Evolutionary conservation across 2,888 invertebrate genomes (phyloP), one percentile per base, ranked within the genome.

Genomic region (Brachyopa scutellaris): DNA sequence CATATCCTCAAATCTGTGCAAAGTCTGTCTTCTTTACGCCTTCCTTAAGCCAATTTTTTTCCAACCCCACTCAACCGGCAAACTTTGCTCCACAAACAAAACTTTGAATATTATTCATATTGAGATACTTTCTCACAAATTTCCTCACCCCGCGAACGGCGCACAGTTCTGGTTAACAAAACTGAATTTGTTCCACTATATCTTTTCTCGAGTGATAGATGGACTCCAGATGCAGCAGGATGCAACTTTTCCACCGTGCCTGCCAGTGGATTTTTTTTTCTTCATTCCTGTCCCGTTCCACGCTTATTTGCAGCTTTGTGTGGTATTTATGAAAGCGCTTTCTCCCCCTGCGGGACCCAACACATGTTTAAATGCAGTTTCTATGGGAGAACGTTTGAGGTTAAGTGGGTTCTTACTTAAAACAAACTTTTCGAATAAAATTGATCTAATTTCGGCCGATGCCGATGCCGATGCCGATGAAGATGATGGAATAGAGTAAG

Each of bases 61-160:
- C 36, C 11, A 36, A 36, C 36, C 38, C 9, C 64, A n/a, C 69
- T 31, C 69, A 62, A 62, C 26, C 57, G n/a, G 59, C 67, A 49
- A 80, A 69, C 40, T 79, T 62, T 55, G 21, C 53, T 15, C 45
- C 11, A 23, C 8, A 47, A 82, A 77, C 55, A 82, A 82, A n/a
- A 82, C 82, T 82, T 82, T 82, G 49, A 72, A 82, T 66, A 82
- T 82, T 72, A 77, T 82, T 82, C 82, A 77, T 77, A 77, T 82
- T 76, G 76, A 82, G 82, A 82, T 82, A 82, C 77, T 77, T n/a
- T n/a, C 61, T 77, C 77, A 72, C 66, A 76, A 76, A 72, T 77
- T 72, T 59, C 31, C n/a, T n/a, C n/a, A n/a, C n/a, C n/a, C 33
- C 42, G 36, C 42, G 61, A 66, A 72, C 53, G 61, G 77, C 76